Percentiles rank a stretch among this genome's conserved stretches.
phyloP scores from a whole-genome alignment of 2,113 vertebrate species.

The Myxocyprinus asiaticus region DNA sequence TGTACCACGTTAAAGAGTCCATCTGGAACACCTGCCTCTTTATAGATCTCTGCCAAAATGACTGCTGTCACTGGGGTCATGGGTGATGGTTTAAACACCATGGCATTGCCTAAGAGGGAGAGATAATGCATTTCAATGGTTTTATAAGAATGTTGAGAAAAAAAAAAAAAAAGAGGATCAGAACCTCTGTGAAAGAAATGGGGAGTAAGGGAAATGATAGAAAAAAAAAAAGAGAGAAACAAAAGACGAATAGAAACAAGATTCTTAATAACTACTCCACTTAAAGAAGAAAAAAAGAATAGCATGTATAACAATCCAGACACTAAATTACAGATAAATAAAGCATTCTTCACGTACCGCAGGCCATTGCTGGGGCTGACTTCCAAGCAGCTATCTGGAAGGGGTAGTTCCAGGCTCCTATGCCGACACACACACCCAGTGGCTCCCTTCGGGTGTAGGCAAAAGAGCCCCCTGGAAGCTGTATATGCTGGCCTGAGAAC shows the following conservation, averaged over 20 bases:
- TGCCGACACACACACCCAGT: conserved; percentile 91
- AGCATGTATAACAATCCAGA: background rate
- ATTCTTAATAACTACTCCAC: background rate
- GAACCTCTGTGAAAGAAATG: too few species aligned
- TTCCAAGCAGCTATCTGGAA: conserved; percentile 89
- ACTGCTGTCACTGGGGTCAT: conserved; percentile 86
- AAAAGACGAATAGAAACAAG: background rate
- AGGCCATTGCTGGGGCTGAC: conserved; percentile 90
- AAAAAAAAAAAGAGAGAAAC: too few species aligned
- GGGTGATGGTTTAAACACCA: conserved; percentile 95
- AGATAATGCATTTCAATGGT: background rate
- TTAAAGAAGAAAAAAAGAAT: background rate
- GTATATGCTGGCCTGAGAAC: conserved; percentile 87
- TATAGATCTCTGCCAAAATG: conserved; percentile 91
- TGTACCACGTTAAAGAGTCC: conserved; percentile 96
- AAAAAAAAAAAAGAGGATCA: too few species aligned
- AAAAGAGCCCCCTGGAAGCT: conserved; percentile 87
- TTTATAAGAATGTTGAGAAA: background rate
- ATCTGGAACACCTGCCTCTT: conserved; percentile 83
- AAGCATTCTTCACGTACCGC: conserved; percentile 75
- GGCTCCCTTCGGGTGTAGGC: conserved; percentile 91
- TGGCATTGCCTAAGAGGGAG: conserved; percentile 83
- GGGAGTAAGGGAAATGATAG: too few species aligned
- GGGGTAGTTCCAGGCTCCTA: conserved; percentile 96
- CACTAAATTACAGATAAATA: background rate